Base-by-base conservation (phyloP, 2,797 vertebrate species). In the Sebastes dallii region DNA sequence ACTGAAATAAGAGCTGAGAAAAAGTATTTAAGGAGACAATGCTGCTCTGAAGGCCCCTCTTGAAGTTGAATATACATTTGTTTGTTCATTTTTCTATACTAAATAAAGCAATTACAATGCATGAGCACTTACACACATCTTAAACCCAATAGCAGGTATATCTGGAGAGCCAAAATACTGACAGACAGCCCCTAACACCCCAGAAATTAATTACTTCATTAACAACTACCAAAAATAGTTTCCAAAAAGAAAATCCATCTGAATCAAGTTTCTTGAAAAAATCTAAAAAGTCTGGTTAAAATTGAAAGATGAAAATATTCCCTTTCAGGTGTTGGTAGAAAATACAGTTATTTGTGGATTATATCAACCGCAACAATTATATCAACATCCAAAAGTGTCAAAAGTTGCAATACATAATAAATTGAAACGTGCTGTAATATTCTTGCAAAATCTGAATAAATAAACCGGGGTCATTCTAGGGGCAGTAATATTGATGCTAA, bases 401-500 rank as follows among this genome's bases (percentile, higher is more conserved):
- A 71, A 78, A 71, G 78, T 68, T 66, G 64, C 30, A 78, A 27
- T 36, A 54, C n/a, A 78, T 66, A 71, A 80, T 65, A 62, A 80
- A 75, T 8, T 64, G 7, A 81, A 72, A 58, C 9, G n/a, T 39
- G 30, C 32, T 36, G 60, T 25, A 56, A 83, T 77, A 52, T 72
- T 69, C 74, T 71, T 68, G 36, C 67, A 60, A 80, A 69, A 80
- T 55, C 55, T 66, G 59, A 61, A 25, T 65, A 78, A 85, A 87
- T 79, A 78, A 77, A 85, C 74, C 66, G 72, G 75, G 77, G 72
- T 84, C 52, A 72, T 75, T 87, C n/a, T n/a, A 32, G 56, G 32
- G 78, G 73, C 76, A 50, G 20, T 58, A 5, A 81, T 85, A 82
- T 66, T 85, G 82, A 71, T 82, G 82, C 42, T 90, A 93, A 93